A percentile compares a stretch with the other conserved stretches of the same genome.
These are phyloP conservation scores for Gymnothorax reevesii DNA, from an alignment of 2,797 vertebrate species.

Conservation along the genomic window DNA sequence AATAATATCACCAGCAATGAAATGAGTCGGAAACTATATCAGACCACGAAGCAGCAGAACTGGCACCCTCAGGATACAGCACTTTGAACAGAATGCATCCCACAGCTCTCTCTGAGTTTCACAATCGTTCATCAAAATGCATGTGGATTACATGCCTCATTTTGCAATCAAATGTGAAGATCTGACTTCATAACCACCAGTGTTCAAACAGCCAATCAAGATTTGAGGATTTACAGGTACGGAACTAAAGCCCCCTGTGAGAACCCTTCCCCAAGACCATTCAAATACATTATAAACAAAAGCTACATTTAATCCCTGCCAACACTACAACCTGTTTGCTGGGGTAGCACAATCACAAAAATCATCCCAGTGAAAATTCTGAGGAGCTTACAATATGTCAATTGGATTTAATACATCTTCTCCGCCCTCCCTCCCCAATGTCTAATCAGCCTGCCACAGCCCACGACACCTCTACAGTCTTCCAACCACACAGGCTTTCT, in stretches of 20 bases:
- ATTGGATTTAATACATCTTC: background rate
- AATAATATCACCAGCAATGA: slow-evolving; percentile 24
- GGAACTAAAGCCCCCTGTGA: background rate
- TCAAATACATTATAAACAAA: background rate
- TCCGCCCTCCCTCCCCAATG: background rate
- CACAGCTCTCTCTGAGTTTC: background rate
- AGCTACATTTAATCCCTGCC: background rate
- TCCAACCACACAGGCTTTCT: slow-evolving; percentile 28
- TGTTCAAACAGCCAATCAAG: slow-evolving; percentile 1
- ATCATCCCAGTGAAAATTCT: background rate
- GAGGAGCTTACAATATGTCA: background rate
- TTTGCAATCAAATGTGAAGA: background rate
- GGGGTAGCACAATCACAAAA: background rate
- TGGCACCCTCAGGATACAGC: background rate
- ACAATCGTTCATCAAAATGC: background rate
- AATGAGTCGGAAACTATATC: slow-evolving; percentile 38
- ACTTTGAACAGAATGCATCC: background rate
- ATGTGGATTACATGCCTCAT: background rate
- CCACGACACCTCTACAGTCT: slow-evolving; percentile 4
- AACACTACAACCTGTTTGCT: background rate
- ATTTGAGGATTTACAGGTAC: background rate
- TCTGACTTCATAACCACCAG: background rate
- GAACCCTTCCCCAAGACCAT: background rate
- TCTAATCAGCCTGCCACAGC: background rate
- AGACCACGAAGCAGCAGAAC: background rate